Conservation (phyloP, 1,140 invertebrate genomes). For the Eupristina koningsbergeri region DNA sequence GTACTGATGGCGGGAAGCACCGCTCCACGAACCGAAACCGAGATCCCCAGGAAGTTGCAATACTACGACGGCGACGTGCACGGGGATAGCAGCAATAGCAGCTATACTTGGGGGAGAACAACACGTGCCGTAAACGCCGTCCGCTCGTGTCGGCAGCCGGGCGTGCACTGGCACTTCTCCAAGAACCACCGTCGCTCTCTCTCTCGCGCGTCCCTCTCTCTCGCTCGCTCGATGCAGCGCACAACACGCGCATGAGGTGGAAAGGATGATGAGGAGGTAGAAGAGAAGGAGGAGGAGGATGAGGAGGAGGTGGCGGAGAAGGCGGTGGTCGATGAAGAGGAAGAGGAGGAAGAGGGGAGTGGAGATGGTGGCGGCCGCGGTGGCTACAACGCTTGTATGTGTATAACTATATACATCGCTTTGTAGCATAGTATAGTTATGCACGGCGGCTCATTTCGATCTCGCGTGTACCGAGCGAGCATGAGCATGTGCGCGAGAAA, state of each 20-base stretch:
- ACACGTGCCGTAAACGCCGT: constrained; percentile 64
- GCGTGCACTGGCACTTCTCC: constrained; percentile 68
- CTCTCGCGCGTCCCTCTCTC: not conserved
- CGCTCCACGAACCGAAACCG: too few species aligned
- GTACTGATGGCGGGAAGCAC: too few species aligned
- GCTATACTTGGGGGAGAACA: constrained; percentile 38
- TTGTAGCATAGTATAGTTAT: too few species aligned
- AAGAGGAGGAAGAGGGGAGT: not conserved
- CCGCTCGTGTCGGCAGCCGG: constrained; percentile 72
- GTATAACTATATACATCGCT: not conserved
- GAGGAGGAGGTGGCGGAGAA: too few species aligned
- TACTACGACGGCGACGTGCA: not conserved
- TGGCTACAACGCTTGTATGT: not conserved
- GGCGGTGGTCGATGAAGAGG: not conserved
- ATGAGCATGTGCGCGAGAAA: too few species aligned
- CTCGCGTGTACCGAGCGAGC: too few species aligned
- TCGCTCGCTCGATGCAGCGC: constrained; percentile 9
- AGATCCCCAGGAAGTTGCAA: too few species aligned
- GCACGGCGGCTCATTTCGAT: too few species aligned
- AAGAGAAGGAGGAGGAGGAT: not conserved
- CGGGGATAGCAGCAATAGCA: too few species aligned
- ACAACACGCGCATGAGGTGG: constrained; percentile 14
- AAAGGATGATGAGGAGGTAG: not conserved
- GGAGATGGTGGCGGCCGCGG: not conserved
- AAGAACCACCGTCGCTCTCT: not conserved